Base-by-base conservation (phyloP, 2,888 invertebrate genomes). In the Philereme transversata region DNA sequence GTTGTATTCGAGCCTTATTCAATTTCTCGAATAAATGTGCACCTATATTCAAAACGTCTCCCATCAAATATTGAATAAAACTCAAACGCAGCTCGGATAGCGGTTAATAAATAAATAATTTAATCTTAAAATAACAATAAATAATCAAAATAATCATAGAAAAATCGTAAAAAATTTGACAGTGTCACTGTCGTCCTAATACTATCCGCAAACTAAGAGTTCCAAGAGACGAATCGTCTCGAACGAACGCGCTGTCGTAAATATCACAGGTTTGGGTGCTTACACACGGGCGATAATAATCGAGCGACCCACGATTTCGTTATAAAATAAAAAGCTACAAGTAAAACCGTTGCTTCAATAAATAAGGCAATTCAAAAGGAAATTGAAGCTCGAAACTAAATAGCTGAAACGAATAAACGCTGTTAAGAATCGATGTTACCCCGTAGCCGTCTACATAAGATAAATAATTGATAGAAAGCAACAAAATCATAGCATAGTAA, bases 11-110 rank as follows among this genome's bases (percentile, higher is more conserved):
- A 82, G 79, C 78, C 81, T 83, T 81, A 84, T 76, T 79, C 83
- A 83, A 86, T 85, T 84, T 85, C 72, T 89, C 87, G 87, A 83
- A 79, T 81, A 81, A 83, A 82, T 78, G 78, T 87, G 89, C 89
- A 90, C 89, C 89, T 90, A 90, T 90, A 90, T 90, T 88, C 80
- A 79, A 80, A 76, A 84, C 86, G 89, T 89, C 89, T 88, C 89
- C 89, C 88, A 62, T 75, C 69, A 71, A 71, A 52, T 74, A 86
- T 82, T 82, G 81, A 81, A 78, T 82, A 82, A 82, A 75, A 78
- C 81, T 83, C 81, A 79, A 85, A 82, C 65, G 70, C 68, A 70
- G 60, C 57, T 72, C 75, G 73, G 78, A 79, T 78, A 78, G 5
- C 51, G 33, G 45, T 75, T 77, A 75, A 81, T 82, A 85, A 85